Conservation (phyloP, 2,888 invertebrate species). For the Idaea dimidiata region DNA sequence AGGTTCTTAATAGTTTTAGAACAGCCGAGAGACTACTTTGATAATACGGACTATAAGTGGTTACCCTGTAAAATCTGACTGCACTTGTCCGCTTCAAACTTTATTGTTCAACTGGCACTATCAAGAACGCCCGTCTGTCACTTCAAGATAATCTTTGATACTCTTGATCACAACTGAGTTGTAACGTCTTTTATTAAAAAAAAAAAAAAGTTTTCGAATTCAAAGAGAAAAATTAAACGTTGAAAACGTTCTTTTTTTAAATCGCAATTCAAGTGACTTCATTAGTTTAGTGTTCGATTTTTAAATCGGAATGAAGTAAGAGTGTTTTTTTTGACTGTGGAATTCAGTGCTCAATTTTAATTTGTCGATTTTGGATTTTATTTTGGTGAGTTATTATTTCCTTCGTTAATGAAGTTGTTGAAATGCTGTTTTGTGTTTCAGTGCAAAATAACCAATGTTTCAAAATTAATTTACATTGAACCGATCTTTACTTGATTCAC, state of each 20-base stretch:
- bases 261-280: neutral
- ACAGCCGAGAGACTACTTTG: neutral
- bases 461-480: neutral
- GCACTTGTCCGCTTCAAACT: conserved; percentile 55
- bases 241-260: neutral
- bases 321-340: neutral
- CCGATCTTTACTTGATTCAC: neutral
- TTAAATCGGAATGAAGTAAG: neutral
- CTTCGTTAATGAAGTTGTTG: neutral
- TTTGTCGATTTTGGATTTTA: neutral
- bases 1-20: neutral
- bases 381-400: neutral
- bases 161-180: neutral
- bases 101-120: conserved; percentile 59
- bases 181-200: neutral
- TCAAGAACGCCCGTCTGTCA: conserved; percentile 55
- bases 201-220: neutral
- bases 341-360: neutral
- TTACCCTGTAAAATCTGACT: conserved; percentile 56
- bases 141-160: neutral
- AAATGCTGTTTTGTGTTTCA: neutral
- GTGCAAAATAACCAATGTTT: neutral
- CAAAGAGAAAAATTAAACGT: neutral
- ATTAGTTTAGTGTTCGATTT: conserved; percentile 7
- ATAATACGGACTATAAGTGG: neutral